These are phyloP conservation scores for Fregetta grallaria DNA, from an alignment of 2,113 vertebrate species.

Conservation along the genomic window DNA sequence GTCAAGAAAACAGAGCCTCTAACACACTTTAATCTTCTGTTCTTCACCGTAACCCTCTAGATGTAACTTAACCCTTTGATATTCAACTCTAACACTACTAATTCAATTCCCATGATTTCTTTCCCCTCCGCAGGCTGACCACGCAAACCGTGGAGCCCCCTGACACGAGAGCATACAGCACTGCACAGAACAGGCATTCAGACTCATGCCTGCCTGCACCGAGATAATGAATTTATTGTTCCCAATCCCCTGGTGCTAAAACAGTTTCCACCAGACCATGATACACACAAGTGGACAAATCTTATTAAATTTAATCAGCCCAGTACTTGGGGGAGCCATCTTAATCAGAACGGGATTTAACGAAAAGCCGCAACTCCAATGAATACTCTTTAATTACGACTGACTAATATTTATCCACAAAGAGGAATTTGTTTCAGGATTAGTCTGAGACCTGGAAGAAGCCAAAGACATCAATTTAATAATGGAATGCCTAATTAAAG, in stretches of 20 bases:
- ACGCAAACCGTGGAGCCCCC: background rate
- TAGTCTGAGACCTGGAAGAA: slow-evolving; percentile 71
- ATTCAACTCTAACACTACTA: background rate
- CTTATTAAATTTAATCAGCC: slow-evolving; percentile 68
- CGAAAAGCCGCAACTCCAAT: slow-evolving; percentile 65
- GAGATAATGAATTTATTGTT: slow-evolving; percentile 20
- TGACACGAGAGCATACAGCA: background rate
- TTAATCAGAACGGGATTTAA: slow-evolving; percentile 77
- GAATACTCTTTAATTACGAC: slow-evolving; percentile 71
- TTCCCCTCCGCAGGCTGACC: background rate
- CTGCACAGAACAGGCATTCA: background rate
- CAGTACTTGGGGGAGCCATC: slow-evolving; percentile 65
- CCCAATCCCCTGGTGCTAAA: slow-evolving; percentile 41
- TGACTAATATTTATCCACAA: slow-evolving; percentile 76
- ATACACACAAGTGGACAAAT: slow-evolving; percentile 70
- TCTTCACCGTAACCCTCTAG: background rate
- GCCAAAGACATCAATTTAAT: slow-evolving; percentile 73
- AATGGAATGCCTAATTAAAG: slow-evolving; percentile 77
- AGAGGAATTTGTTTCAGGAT: slow-evolving; percentile 76
- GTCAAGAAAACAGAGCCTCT: background rate
- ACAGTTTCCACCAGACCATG: slow-evolving; percentile 63
- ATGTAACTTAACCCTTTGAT: background rate
- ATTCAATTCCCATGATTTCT: background rate
- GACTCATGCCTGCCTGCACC: background rate
- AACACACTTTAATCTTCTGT: background rate